phyloP scores from a whole-genome alignment of 2,888 invertebrate genomes.

The Zeuzera pyrina region DNA sequence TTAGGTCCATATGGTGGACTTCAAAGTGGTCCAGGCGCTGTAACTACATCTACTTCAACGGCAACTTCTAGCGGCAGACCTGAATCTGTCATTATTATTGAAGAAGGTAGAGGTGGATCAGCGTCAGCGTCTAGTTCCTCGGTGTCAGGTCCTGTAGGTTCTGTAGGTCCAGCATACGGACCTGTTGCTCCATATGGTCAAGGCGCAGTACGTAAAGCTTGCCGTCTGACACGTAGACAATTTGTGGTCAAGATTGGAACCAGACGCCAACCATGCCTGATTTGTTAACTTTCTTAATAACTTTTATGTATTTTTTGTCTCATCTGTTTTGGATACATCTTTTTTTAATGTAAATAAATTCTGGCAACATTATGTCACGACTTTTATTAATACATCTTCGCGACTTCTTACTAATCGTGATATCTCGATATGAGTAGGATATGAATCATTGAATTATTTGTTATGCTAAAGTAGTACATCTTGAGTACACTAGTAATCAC shows the following conservation, averaged over 20 bases:
- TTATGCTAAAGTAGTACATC: too few relatives aligned
- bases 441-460: too few relatives aligned
- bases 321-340: constrained; percentile 38
- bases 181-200: constrained; percentile 1
- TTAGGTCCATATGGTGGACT: neutral
- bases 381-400: too few relatives aligned
- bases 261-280: constrained; percentile 32
- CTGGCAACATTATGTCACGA: too few relatives aligned
- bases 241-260: constrained; percentile 38
- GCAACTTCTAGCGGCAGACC: too few relatives aligned
- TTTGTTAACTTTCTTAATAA: constrained; percentile 28
- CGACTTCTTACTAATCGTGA: too few relatives aligned
- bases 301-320: constrained; percentile 9
- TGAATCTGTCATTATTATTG: neutral
- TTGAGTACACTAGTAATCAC: too few relatives aligned
- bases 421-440: too few relatives aligned
- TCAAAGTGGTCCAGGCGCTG: too few relatives aligned
- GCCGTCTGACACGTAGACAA: constrained; percentile 17
- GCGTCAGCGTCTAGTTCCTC: constrained; percentile 3
- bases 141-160: constrained; percentile 4
- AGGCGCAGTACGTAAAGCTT: constrained; percentile 6
- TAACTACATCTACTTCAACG: too few relatives aligned
- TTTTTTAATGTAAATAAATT: constrained; percentile 32
- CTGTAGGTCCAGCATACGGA: constrained; percentile 16
- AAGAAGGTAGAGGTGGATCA: neutral